Base-by-base conservation (phyloP, 2,888 invertebrate genomes). In the Drosophila siamana region DNA sequence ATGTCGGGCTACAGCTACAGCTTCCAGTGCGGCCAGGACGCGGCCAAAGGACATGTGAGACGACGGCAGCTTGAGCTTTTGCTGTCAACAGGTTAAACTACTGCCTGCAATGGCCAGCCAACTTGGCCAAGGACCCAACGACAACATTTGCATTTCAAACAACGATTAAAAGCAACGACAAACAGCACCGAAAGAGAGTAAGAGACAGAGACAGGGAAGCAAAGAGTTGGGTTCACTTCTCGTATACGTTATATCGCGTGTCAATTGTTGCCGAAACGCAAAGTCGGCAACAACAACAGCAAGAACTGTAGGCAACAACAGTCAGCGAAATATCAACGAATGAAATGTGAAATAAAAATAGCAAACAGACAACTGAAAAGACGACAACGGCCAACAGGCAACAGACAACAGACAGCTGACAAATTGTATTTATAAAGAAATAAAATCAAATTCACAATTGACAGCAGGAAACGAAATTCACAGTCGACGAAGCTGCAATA, bases 221-320 rank as follows among this genome's bases (percentile, higher is more conserved):
- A n/a, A 54, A 15, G 16, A 46, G 9, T 4, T 1, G 15, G 19
- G 15, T 7, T 40, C 26, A n/a, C 1, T 15, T 1, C 3, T 5
- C 15, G 24, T 48, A 82, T 78, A 36, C 13, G 1, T 6, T 36
- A 50, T 83, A 87, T 89, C 89, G 90, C 90, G 90, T 90, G 91
- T 90, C 91, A 90, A 91, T 89, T 88, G 84, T 75, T 89, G 69
- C 69, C 68, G 62, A 71, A 80, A 74, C 72, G 71, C 66, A 78
- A 80, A 75, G 74, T 82, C 68, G 80, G 70, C 33, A 38, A 56
- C 41, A 51, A 36, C 19, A 61, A 51, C 15, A 71, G 6, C 11
- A 61, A 44, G 50, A 56, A 63, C 40, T 74, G 63, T 41, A 73
- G 19, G 66, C 33, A 8, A 67, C 33, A 8, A 55, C 4, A 8